Evolutionary conservation across 2,113 vertebrate genomes (phyloP), one percentile per base, ranked within the genome.

Genomic region (Orycteropus afer): DNA sequence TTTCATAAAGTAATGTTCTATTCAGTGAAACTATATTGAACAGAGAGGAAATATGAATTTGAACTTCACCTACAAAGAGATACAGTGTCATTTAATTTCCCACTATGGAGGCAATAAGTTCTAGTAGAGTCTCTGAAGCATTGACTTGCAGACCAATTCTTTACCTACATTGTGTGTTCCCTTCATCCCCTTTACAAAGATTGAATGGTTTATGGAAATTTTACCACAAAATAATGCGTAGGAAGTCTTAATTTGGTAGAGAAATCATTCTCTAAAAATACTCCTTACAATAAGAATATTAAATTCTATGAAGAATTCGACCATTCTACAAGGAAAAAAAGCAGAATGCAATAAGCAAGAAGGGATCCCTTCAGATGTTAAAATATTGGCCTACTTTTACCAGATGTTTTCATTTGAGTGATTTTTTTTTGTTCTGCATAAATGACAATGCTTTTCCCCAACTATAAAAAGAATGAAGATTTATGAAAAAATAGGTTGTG

Each of bases 351-450:
- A 78, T 84, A 90, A 95, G 7, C 29, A 88, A 7, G 55, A 67
- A 87, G 83, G 11, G 55, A 93, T 86, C 34, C 77, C 14, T 82
- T 88, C 69, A 77, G n/a, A 96, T 94, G 40, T 93, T 91, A 97
- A 97, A 87, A 80, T 85, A 89, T 77, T 95, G 88, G 20, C 3
- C 1, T 77, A 15, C 12, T 96, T 96, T 95, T 61, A n/a, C 95
- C 97, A 98, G 96, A 96, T 97, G 90, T 97, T 97, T 97, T 97
- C 91, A 86, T 96, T 98, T 96, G 94, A 79, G 57, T 89, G 89
- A 86, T 1, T 29, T 95, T 93, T 74, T 45, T 11, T 91, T 97
- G 55, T 96, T 88, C 61, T 34, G 40, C 22, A 61, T 79, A 89
- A 86, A 95, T 97, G 83, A 96, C 55, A 96, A 22, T 85, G 77